Conservation (phyloP, 2,113 vertebrate species). For the Phaethornis superciliosus region DNA sequence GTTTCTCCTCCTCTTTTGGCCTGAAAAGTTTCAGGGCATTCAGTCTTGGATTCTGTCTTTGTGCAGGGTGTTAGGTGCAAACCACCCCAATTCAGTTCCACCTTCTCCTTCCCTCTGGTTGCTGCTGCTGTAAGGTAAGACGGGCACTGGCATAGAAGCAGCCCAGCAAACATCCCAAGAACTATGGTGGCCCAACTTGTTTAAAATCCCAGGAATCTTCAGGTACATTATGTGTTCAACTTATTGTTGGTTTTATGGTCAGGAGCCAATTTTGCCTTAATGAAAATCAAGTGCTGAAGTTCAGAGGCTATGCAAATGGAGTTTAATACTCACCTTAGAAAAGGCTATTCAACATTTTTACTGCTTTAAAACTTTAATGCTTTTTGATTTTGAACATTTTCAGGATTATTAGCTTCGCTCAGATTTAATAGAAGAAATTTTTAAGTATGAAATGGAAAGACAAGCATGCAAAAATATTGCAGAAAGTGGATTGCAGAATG, state of each 20-base stretch:
- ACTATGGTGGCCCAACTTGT: rapidly evolving
- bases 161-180: neutral
- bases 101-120: neutral
- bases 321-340: neutral
- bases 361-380: constrained; percentile 1
- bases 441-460: neutral
- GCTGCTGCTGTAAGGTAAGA: neutral
- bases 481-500: neutral
- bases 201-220: neutral
- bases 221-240: neutral
- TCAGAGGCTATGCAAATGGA: constrained; percentile 19
- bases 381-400: constrained; percentile 44
- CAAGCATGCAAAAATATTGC: neutral
- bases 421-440: constrained; percentile 26
- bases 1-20: neutral
- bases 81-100: neutral
- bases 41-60: neutral
- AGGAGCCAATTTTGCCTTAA: neutral
- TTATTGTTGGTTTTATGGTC: neutral
- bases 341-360: constrained; percentile 13
- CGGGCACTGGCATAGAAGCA: rapidly evolving
- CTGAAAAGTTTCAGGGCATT: neutral
- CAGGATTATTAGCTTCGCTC: constrained; percentile 34
- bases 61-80: neutral
- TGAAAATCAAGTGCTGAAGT: constrained; percentile 21